Conservation (phyloP, 2,113 vertebrate species). For the Zeus faber region DNA sequence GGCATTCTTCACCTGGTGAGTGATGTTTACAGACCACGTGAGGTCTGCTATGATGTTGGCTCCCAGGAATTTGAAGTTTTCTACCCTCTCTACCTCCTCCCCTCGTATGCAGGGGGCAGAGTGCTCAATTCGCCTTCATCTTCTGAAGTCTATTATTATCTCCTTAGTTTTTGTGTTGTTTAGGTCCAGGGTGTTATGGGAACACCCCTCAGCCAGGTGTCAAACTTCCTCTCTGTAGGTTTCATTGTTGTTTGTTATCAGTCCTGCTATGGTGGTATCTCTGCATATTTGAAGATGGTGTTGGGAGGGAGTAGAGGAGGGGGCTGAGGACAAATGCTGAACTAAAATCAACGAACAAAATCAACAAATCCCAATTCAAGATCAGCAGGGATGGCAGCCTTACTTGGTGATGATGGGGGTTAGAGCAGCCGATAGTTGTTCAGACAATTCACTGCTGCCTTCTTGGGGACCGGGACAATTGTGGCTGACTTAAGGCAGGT, state of each 20-base stretch:
- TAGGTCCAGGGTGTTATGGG: too few species aligned
- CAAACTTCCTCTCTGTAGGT: too few species aligned
- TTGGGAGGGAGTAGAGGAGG: too few species aligned
- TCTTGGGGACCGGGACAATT: not conserved
- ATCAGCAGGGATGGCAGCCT: not conserved
- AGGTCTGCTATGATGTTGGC: not conserved
- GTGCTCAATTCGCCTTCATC: too few species aligned
- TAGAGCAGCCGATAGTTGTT: not conserved
- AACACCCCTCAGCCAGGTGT: too few species aligned
- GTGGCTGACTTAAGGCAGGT: not conserved
- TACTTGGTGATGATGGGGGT: conserved; percentile 1
- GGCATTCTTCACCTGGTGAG: not conserved
- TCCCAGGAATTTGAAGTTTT: not conserved
- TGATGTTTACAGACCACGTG: not conserved
- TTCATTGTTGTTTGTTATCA: too few species aligned
- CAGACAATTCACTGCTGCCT: not conserved
- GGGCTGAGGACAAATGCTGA: too few species aligned
- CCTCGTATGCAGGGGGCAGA: not conserved
- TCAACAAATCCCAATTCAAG: not conserved
- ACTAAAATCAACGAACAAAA: not conserved
- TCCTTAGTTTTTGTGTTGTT: too few species aligned
- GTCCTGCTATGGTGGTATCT: too few species aligned
- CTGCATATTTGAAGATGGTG: too few species aligned
- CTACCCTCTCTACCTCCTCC: not conserved
- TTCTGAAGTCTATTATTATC: too few species aligned